A percentile compares a stretch with the other conserved stretches of the same genome.
Evolutionary conservation across 2,113 vertebrate species (phyloP).

Genomic region (Hippocampus abdominalis): DNA sequence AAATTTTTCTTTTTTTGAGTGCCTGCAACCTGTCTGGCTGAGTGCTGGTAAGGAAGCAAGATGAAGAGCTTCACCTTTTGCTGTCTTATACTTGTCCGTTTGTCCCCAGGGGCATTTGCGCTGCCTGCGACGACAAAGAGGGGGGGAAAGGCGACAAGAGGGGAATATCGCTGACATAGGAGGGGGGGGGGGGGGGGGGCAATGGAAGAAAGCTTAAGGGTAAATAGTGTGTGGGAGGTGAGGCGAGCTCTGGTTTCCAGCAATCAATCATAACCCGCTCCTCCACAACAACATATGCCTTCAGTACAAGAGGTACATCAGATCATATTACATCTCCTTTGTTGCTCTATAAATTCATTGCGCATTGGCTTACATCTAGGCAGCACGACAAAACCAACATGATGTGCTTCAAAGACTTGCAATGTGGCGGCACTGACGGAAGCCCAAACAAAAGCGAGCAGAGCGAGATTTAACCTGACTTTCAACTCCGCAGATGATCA

Average conservation of each 20-base stretch:
- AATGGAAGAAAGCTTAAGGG: slow-evolving; percentile 54
- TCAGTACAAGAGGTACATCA: slow-evolving; percentile 9
- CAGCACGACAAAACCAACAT: slow-evolving; percentile 10
- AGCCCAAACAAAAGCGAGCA: slow-evolving; percentile 33
- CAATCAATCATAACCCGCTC: slow-evolving; percentile 34
- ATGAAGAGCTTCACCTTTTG: slow-evolving; percentile 56
- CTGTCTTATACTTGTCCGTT: slow-evolving; percentile 63
- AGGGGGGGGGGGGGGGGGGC: slow-evolving; percentile 44
- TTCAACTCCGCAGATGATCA: slow-evolving; percentile 34
- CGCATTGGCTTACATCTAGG: slow-evolving; percentile 10
- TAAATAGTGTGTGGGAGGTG: slow-evolving; percentile 55
- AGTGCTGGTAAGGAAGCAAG: slow-evolving; percentile 54
- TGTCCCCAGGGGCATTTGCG: slow-evolving; percentile 57
- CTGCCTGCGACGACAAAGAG: slow-evolving; percentile 60
- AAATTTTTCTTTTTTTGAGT: slow-evolving; percentile 64
- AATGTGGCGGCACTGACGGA: slow-evolving; percentile 5
- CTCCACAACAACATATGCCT: slow-evolving; percentile 34
- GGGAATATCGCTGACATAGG: slow-evolving; percentile 38
- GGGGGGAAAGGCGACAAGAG: slow-evolving; percentile 24
- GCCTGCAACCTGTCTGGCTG: slow-evolving; percentile 60
- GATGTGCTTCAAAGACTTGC: slow-evolving; percentile 25
- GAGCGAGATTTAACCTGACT: slow-evolving; percentile 46
- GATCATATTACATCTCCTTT: slow-evolving; percentile 16
- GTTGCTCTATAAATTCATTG: slow-evolving; percentile 9
- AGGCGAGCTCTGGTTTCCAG: slow-evolving; percentile 47